Percentiles rank a stretch among this genome's conserved stretches.
Evolutionary conservation across 2,797 vertebrate species (phyloP).

Genomic region (Caiman crocodilus): DNA sequence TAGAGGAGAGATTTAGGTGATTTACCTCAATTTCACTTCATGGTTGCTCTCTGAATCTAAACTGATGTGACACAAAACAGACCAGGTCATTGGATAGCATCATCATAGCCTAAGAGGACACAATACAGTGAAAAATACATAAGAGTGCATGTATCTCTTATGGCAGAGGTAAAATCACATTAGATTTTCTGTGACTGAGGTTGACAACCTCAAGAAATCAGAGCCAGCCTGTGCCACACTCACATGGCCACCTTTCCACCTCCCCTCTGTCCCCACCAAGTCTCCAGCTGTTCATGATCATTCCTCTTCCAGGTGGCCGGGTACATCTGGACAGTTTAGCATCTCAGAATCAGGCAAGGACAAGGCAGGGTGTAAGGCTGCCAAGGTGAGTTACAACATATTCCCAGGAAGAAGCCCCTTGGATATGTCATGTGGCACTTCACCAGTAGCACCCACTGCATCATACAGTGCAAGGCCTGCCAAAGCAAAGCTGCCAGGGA

Average conservation of each 20-base stretch:
- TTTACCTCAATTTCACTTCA: neutral
- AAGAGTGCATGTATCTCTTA: neutral
- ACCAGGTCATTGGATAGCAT: neutral
- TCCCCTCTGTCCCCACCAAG: neutral
- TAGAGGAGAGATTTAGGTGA: neutral
- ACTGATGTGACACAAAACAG: neutral
- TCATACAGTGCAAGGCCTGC: neutral
- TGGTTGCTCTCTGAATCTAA: neutral
- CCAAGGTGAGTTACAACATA: slow-evolving; percentile 12
- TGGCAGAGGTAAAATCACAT: slow-evolving; percentile 27
- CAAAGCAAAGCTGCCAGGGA: neutral
- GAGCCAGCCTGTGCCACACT: neutral
- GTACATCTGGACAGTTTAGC: neutral
- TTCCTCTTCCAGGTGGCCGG: neutral
- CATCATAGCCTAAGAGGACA: neutral
- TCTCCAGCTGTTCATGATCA: slow-evolving; percentile 1
- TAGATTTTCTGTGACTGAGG: neutral
- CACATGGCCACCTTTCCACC: neutral
- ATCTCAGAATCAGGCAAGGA: slow-evolving; percentile 30
- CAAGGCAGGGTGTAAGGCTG: neutral
- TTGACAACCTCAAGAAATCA: neutral
- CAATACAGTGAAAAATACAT: neutral
- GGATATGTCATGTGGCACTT: neutral
- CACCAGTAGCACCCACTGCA: neutral
- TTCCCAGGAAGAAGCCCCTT: neutral